Conservation (phyloP, 2,113 vertebrate species). For the Xenopus borealis region DNA sequence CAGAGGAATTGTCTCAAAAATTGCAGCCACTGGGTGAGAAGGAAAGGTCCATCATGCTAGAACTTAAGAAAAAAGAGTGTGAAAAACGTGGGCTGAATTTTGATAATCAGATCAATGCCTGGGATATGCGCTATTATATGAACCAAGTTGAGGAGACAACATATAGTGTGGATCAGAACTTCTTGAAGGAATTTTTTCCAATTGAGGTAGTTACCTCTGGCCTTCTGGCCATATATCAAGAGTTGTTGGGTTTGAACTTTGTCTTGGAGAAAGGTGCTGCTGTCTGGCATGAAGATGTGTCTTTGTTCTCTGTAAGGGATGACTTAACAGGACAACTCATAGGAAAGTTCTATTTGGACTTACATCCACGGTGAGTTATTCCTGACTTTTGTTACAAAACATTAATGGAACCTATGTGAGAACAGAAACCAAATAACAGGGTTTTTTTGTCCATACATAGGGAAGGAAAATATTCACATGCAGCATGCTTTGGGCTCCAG, state of each 20-base stretch:
- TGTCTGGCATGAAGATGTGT: slow-evolving; percentile 90
- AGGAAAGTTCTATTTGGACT: slow-evolving; percentile 94
- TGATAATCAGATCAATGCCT: slow-evolving; percentile 76
- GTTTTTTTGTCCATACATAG: slow-evolving; percentile 53
- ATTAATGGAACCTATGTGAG: too few relatives aligned
- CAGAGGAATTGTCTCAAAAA: slow-evolving; percentile 85
- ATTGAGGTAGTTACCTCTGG: slow-evolving; percentile 92
- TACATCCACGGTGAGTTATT: slow-evolving; percentile 80
- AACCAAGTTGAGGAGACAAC: slow-evolving; percentile 95
- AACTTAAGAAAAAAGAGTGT: slow-evolving; percentile 87
- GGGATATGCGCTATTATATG: slow-evolving; percentile 97
- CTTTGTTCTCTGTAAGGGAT: slow-evolving; percentile 81
- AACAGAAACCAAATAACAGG: too few relatives aligned
- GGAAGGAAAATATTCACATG: slow-evolving; percentile 94
- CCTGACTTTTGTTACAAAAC: not conserved
- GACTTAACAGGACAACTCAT: slow-evolving; percentile 62
- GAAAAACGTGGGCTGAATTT: slow-evolving; percentile 71
- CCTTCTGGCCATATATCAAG: slow-evolving; percentile 92
- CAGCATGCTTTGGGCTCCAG: slow-evolving; percentile 94
- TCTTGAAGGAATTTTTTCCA: slow-evolving; percentile 94
- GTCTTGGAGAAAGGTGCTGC: slow-evolving; percentile 69
- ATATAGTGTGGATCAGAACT: slow-evolving; percentile 91
- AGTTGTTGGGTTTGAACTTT: slow-evolving; percentile 86
- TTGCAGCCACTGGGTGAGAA: slow-evolving; percentile 85
- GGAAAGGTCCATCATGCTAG: slow-evolving; percentile 77